Evolutionary conservation across 2,888 invertebrate species (phyloP).

Genomic region (Cryptosula pallasiana): DNA sequence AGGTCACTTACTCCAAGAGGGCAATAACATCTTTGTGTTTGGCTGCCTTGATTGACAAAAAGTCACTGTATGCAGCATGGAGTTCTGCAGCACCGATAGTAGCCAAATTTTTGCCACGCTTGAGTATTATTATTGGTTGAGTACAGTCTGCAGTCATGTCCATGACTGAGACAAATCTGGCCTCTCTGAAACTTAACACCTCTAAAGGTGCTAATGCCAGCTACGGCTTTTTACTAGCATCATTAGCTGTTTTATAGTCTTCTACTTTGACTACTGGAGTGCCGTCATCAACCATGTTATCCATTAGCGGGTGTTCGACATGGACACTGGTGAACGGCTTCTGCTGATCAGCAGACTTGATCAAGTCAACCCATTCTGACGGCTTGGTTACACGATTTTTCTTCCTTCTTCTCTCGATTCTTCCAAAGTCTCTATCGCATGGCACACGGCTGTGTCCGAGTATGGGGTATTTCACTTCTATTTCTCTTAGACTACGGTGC

Average conservation of each 20-base stretch:
- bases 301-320: not conserved
- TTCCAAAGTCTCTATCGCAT: not conserved
- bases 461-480: not conserved
- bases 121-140: not conserved
- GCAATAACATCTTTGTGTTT: not conserved
- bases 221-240: not conserved
- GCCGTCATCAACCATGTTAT: not conserved
- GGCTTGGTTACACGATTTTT: not conserved
- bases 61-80: not conserved
- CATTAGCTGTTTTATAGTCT: not conserved
- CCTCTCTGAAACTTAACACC: not conserved
- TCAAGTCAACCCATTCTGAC: not conserved
- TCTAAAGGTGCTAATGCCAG: not conserved
- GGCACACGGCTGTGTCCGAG: not conserved
- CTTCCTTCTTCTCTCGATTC: not conserved
- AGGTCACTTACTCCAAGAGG: not conserved
- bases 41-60: not conserved
- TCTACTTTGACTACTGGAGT: not conserved
- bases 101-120: not conserved
- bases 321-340: not conserved
- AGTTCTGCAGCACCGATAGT: not conserved
- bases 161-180: not conserved
- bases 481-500: not conserved
- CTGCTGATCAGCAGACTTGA: not conserved
- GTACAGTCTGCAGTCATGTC: not conserved